Evolutionary conservation across 2,113 vertebrate species (phyloP).

Genomic region (Colossoma macropomum): DNA sequence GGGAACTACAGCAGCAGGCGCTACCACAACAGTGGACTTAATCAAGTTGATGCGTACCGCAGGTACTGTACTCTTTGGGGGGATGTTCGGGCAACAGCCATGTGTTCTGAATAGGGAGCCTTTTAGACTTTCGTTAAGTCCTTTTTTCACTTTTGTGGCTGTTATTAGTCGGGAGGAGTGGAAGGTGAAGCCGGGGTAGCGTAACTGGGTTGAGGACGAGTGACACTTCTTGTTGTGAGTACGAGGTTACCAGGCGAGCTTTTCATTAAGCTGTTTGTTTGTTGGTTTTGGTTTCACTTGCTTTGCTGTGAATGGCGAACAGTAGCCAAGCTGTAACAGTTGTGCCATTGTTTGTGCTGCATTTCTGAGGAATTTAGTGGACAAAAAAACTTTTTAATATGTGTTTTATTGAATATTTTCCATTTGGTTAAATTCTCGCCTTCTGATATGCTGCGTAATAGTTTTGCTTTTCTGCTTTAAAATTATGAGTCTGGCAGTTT

Average conservation of each 20-base stretch:
- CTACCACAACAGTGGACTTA: conserved; percentile 96
- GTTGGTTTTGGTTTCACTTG: conserved; percentile 37
- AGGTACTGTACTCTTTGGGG: conserved; percentile 86
- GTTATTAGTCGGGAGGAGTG: conserved; percentile 30
- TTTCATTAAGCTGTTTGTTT: conserved; percentile 57
- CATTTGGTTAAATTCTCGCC: not conserved
- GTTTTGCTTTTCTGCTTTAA: not conserved
- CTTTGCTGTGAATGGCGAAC: conserved; percentile 23
- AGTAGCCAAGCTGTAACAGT: conserved; percentile 31
- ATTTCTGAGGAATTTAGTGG: conserved; percentile 9
- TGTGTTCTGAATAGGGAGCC: conserved; percentile 43
- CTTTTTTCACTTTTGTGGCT: conserved; percentile 1
- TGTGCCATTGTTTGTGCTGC: conserved; percentile 24
- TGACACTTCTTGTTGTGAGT: conserved; percentile 48
- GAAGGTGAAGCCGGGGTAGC: conserved; percentile 39
- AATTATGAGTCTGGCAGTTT: not conserved
- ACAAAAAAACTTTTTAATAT: not conserved
- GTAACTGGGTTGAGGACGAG: conserved; percentile 48
- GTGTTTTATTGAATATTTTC: not conserved
- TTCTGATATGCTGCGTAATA: not conserved
- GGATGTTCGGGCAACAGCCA: conserved; percentile 61
- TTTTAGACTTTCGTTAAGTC: conserved; percentile 41
- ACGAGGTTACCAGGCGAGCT: conserved; percentile 51
- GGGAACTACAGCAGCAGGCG: conserved; percentile 88
- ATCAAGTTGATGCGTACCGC: conserved; percentile 99